These are phyloP conservation scores for Lasiurus cinereus DNA, from an alignment of 2,113 vertebrate genomes.

Conservation along the genomic window DNA sequence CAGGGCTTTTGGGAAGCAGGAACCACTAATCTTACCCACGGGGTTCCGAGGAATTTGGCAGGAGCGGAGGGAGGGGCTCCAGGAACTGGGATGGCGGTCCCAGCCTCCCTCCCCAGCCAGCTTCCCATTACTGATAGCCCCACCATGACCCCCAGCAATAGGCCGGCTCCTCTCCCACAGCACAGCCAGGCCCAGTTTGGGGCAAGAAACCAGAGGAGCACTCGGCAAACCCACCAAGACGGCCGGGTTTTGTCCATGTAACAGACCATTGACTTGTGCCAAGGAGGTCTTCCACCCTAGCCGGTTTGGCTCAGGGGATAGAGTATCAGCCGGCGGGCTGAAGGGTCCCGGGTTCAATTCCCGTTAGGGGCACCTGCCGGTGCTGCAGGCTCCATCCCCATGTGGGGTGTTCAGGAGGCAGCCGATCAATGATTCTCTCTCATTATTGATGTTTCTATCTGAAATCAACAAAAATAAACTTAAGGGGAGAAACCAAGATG, in stretches of 20 bases:
- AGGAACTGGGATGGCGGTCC: conserved; percentile 16
- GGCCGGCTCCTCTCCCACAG: not conserved
- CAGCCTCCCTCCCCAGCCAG: conserved; percentile 1
- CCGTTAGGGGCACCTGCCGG: no score
- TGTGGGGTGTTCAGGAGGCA: no score
- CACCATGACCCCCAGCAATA: conserved; percentile 21
- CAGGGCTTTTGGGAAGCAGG: conserved; percentile 62
- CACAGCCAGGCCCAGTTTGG: not conserved
- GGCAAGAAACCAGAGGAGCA: not conserved
- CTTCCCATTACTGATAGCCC: conserved; percentile 20
- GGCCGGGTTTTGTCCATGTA: not conserved
- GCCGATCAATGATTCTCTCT: no score
- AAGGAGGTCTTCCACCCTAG: not conserved
- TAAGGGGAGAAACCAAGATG: no score
- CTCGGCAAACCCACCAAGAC: not conserved
- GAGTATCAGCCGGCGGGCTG: no score
- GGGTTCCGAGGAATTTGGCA: conserved; percentile 79
- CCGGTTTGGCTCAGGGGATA: no score
- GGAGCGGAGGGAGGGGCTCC: conserved; percentile 60
- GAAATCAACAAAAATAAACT: no score
- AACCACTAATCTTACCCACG: conserved; percentile 75
- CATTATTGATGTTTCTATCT: no score
- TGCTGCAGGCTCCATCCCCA: no score
- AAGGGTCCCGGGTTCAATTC: no score
- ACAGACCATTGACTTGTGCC: not conserved